These are phyloP conservation scores for Odocoileus virginianus DNA, from an alignment of 2,113 vertebrate genomes.

Conservation along the genomic window DNA sequence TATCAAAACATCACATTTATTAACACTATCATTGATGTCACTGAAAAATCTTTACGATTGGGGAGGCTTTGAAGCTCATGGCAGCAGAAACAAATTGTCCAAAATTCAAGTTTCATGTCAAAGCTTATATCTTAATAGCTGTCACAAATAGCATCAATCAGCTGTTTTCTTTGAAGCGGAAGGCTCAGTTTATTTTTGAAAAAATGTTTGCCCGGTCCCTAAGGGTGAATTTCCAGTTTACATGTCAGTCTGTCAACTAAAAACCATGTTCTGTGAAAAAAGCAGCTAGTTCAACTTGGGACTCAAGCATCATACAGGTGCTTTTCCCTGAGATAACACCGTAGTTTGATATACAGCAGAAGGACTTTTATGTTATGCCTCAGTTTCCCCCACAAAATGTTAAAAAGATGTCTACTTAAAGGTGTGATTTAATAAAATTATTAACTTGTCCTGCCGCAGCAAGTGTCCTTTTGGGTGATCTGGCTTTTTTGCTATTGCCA, in stretches of 20 bases:
- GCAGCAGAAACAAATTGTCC: background rate
- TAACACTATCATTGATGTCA: background rate
- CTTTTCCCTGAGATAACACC: background rate
- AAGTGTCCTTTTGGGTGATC: background rate
- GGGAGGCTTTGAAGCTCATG: background rate
- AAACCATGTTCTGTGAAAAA: background rate
- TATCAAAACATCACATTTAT: background rate
- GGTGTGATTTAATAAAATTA: background rate
- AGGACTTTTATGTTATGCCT: background rate
- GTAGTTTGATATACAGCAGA: background rate
- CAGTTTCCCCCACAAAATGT: background rate
- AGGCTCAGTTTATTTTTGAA: background rate
- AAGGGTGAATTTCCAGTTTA: background rate
- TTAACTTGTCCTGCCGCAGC: background rate
- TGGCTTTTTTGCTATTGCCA: background rate
- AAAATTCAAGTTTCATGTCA: background rate
- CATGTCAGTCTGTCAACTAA: background rate
- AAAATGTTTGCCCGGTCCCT: background rate
- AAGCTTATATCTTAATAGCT: slow-evolving; percentile 15
- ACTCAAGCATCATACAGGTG: background rate
- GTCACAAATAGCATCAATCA: background rate
- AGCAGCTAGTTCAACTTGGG: background rate
- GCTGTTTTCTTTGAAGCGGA: background rate
- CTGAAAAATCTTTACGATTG: background rate
- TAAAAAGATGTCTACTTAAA: background rate